Evolutionary conservation across 2,113 vertebrate species (phyloP), one percentile per base, ranked within the genome.

Genomic region (Ceyx margarethae): DNA sequence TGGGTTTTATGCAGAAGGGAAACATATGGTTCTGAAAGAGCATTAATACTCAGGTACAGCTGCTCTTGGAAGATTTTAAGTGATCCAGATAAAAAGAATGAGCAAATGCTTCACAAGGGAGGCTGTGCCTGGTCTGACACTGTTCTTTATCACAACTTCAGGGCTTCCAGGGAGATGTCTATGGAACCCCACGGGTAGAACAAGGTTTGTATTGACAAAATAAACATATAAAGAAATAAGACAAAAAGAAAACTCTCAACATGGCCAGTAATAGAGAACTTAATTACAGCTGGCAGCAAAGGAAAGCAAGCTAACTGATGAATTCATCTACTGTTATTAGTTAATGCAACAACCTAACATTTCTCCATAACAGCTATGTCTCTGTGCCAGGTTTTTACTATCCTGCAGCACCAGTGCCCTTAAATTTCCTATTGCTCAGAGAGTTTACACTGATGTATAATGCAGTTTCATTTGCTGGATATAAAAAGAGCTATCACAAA

Each of bases 311-410:
- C 45, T 78, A 92, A 62, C 82, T 66, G 66, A 88, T 95, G 95
- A 93, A 96, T 95, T 94, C 10, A 54, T 72, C 53, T 82, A 67
- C 96, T 93, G 67, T 91, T 95, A 91, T 94, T 95, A 87, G 94
- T 95, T 95, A 97, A 97, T 85, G 86, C 72, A 94, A 95, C 75
- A 95, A 94, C 81, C 89, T 80, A 92, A 51, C 91, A 83, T 95
- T 97, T 95, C 87, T 89, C 88, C 68, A 10, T 93, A 85, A 92
- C 91, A 93, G 80, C 88, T 84, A 17, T 18, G 57, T 91, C 89
- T 86, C 78, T 28, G 29, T 50, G 90, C 95, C 94, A 95, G 86
- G 85, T 87, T 95, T 97, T 97, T 96, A 92, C 90, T 90, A 94
- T 67, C 77, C 79, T 96, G 91, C 86, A 7, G 92, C 76, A 74